Evolutionary conservation across 2,113 vertebrate species (phyloP).

Genomic region (Promerops cafer): DNA sequence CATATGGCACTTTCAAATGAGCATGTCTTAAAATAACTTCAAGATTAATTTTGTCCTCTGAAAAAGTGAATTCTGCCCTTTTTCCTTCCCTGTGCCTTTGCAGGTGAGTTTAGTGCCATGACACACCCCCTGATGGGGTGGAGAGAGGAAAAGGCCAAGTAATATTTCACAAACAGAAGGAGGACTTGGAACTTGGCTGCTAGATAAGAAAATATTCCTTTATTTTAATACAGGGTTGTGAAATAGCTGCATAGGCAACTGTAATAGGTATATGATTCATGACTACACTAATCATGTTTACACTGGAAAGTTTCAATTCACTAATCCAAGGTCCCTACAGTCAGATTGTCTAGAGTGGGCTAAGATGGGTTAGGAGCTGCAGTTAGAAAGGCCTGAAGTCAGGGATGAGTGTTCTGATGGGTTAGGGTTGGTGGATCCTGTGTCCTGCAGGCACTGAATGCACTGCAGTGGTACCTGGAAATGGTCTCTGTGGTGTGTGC

Average conservation of each 20-base stretch:
- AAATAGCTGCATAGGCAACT: conserved; percentile 1
- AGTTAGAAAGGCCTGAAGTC: not conserved
- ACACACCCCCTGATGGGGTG: not conserved
- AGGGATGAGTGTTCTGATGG: not conserved
- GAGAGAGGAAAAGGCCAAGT: not conserved
- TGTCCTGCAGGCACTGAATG: not conserved
- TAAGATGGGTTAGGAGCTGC: not conserved
- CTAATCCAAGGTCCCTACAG: not conserved
- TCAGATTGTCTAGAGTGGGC: not conserved
- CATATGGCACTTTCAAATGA: not conserved
- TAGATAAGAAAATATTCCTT: not conserved
- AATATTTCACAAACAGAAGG: not conserved
- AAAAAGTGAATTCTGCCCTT: not conserved
- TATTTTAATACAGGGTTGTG: conserved; percentile 11
- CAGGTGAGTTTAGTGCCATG: not conserved
- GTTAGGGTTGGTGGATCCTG: not conserved
- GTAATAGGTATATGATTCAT: not conserved
- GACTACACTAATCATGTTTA: not conserved
- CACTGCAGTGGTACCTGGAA: not conserved
- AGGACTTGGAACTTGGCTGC: not conserved
- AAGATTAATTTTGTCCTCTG: not conserved
- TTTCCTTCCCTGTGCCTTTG: not conserved
- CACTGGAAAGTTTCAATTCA: not conserved
- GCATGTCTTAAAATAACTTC: not conserved
- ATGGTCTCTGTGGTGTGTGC: not conserved